Percentiles rank a stretch among this genome's conserved stretches.
These are phyloP conservation scores for Agrypnus murinus DNA, from an alignment of 2,888 invertebrate species.

Conservation along the genomic window DNA sequence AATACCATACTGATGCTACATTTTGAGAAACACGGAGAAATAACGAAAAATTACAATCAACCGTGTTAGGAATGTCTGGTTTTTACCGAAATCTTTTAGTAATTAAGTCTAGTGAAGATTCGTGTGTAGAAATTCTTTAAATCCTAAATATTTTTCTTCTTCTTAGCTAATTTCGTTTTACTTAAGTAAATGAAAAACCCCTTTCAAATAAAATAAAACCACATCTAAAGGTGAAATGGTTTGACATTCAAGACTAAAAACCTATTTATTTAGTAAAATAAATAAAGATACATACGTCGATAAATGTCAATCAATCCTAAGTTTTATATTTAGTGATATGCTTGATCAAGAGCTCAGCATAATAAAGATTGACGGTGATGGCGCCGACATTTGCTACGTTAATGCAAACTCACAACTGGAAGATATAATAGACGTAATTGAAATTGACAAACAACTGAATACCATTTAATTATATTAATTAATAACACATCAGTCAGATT, in stretches of 20 bases:
- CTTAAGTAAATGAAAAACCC: too few relatives aligned
- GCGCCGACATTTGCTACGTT: conserved; percentile 6
- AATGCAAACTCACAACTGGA: neutral
- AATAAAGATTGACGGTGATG: conserved; percentile 18
- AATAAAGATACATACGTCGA: too few relatives aligned
- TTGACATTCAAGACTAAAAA: neutral
- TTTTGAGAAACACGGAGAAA: neutral
- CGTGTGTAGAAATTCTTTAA: neutral
- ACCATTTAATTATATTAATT: neutral
- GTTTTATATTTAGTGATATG: neutral
- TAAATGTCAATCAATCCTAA: neutral
- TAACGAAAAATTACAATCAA: neutral
- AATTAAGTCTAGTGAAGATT: neutral
- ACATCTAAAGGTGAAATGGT: too few relatives aligned
- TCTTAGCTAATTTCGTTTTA: too few relatives aligned
- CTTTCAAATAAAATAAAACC: too few relatives aligned
- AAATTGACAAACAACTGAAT: conserved; percentile 6
- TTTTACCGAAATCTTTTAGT: neutral
- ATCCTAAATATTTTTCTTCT: neutral
- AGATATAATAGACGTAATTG: conserved; percentile 1
- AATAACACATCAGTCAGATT: neutral
- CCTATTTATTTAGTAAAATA: neutral
- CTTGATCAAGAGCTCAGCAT: neutral
- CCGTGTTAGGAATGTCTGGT: neutral
- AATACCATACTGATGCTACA: neutral